Evolutionary conservation across 2,888 invertebrate species (phyloP), one percentile per base, ranked within the genome.

Genomic region (Tillus elongatus): DNA sequence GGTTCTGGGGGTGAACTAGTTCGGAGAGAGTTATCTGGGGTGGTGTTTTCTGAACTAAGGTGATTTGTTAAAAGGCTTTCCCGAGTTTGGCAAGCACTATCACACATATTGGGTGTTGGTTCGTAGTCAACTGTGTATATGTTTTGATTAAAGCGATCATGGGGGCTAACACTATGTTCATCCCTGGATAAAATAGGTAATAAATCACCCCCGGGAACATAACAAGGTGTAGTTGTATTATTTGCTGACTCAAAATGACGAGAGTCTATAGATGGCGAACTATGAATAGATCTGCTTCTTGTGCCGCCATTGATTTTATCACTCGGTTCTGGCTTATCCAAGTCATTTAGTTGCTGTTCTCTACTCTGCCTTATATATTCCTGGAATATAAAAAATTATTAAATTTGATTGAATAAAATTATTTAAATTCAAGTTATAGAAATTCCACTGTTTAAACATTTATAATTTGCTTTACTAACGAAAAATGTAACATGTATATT

Each of bases 41-140:
- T 19, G 24, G n/a, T 19, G 24, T 19, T 19, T 11, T 32, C 16
- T 32, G 16, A 9, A 15, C 13, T 15, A 30, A 30, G 6, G 43
- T 64, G 64, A 12, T 68, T 56, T 35, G 69, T 66, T 56, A 84
- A 82, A 16, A 85, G 64, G 53, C 84, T 84, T 60, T 85, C 88
- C 48, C 88, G 73, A 1, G 89, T 89, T 60, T 89, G 89, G 58
- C 88, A 89, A 35, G 79, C 80, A 59, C 74, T 80, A 60, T 82
- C 82, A 49, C 79, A 74, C 73, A 79, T 82, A 55, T 77, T 77
- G 2, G 73, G 71, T 38, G 67, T 60, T 24, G 44, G 42, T 12
- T 54, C 55, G 33, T 48, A 42, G 42, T 58, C 68, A 47, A 54
- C 59, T 40, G 58, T 57, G 42, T 59, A 59, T 30, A 59, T 57